Evolutionary conservation across 2,797 vertebrate genomes (phyloP).

Genomic region (Neosilurus hyrtlii): DNA sequence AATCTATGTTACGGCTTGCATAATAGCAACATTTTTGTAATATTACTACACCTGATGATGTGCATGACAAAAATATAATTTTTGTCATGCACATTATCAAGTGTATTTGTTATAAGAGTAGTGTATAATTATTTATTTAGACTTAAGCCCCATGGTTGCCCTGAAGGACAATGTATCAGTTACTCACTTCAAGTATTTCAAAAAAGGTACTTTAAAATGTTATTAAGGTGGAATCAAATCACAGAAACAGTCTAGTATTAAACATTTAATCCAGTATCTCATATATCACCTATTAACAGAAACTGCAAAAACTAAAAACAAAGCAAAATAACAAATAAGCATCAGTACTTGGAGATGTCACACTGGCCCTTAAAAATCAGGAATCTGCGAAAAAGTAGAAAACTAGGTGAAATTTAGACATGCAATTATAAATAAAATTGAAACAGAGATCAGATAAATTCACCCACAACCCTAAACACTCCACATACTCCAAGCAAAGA

Average conservation of each 20-base stretch:
- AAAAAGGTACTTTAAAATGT: conserved; percentile 38
- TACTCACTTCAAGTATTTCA: conserved; percentile 32
- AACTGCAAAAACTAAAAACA: conserved; percentile 41
- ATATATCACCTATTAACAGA: conserved; percentile 49
- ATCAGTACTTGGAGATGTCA: background rate
- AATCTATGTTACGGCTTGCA: background rate
- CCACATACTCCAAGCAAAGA: conserved; percentile 1
- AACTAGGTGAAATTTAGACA: conserved; percentile 22
- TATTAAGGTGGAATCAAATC: conserved; percentile 26
- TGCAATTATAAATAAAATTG: conserved; percentile 21
- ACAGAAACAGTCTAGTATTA: conserved; percentile 15
- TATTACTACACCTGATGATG: background rate
- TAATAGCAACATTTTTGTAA: background rate
- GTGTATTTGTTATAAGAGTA: too few species aligned
- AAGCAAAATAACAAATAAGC: background rate
- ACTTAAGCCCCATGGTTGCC: conserved; percentile 32
- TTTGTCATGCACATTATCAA: too few species aligned
- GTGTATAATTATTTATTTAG: too few species aligned
- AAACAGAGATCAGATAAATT: conserved; percentile 37
- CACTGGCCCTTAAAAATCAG: conserved; percentile 27
- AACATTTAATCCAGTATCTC: conserved; percentile 36
- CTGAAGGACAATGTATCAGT: conserved; percentile 50
- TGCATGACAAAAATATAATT: background rate
- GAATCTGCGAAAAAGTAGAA: conserved; percentile 17
- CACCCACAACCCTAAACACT: conserved; percentile 5